These are phyloP conservation scores for Drosophila orena DNA, from an alignment of 1,140 invertebrate species.

Conservation along the genomic window DNA sequence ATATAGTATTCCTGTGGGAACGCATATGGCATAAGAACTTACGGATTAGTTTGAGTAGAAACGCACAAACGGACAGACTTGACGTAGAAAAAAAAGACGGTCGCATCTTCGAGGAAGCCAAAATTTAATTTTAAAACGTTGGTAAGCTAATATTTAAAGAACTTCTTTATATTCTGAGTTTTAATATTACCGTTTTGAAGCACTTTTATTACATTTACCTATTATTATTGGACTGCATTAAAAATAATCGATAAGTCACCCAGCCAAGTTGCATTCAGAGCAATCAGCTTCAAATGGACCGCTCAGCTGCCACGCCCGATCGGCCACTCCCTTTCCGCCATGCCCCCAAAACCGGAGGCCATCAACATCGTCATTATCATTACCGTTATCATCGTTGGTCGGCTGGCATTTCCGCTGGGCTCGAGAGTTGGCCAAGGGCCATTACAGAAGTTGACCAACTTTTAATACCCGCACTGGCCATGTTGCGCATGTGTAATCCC, in stretches of 20 bases:
- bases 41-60: no score
- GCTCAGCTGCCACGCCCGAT: not conserved
- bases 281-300: conserved; percentile 56
- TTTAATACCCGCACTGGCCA: conserved; percentile 70
- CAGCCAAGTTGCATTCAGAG: conserved; percentile 29
- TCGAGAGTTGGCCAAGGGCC: conserved; percentile 39
- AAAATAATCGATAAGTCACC: conserved; percentile 24
- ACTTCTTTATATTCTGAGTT: not conserved
- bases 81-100: no score
- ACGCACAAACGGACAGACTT: no score
- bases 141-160: no score
- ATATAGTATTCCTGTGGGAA: no score
- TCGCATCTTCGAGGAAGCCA: no score
- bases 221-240: not conserved
- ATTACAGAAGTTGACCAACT: conserved; percentile 73
- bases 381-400: conserved; percentile 41
- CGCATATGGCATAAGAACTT: no score
- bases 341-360: conserved; percentile 30
- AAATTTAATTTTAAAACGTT: no score
- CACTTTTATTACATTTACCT: not conserved
- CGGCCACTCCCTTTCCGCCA: not conserved
- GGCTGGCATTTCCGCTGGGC: conserved; percentile 29
- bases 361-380: conserved; percentile 54
- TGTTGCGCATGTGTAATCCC: conserved; percentile 83
- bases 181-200: not conserved